A percentile compares a stretch with the other conserved stretches of the same genome.
These are phyloP conservation scores for Pangasianodon gigas DNA, from an alignment of 2,113 vertebrate species.

Conservation along the genomic window DNA sequence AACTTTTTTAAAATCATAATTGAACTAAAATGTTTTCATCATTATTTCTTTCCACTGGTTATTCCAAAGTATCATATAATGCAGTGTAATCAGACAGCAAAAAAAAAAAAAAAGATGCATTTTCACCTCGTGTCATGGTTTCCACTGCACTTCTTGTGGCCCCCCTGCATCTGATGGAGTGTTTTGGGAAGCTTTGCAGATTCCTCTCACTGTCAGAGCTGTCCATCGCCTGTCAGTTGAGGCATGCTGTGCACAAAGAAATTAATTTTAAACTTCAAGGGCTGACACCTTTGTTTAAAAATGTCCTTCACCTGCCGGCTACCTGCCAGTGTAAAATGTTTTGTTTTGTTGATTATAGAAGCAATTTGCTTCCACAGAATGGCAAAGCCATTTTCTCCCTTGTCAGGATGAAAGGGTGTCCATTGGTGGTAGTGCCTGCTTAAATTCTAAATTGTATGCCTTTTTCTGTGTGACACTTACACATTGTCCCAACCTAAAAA, in stretches of 20 bases:
- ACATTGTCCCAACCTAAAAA: background rate
- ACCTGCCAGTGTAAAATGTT: slow-evolving; percentile 13
- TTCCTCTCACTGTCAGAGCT: slow-evolving; percentile 29
- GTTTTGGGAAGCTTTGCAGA: slow-evolving; percentile 25
- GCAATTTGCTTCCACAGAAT: slow-evolving; percentile 16
- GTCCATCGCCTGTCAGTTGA: slow-evolving; percentile 5
- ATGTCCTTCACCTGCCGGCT: slow-evolving; percentile 30
- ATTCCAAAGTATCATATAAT: background rate
- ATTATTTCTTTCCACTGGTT: background rate
- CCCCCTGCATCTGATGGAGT: background rate
- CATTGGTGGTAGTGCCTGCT: slow-evolving; percentile 26
- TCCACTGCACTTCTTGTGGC: slow-evolving; percentile 14
- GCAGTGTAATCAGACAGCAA: background rate
- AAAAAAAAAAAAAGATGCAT: background rate
- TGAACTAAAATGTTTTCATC: background rate
- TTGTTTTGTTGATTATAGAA: slow-evolving; percentile 36
- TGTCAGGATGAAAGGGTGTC: slow-evolving; percentile 51
- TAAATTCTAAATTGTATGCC: slow-evolving; percentile 31
- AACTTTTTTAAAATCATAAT: background rate
- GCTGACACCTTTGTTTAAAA: slow-evolving; percentile 48
- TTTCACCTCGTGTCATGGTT: slow-evolving; percentile 8
- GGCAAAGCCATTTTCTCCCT: slow-evolving; percentile 40
- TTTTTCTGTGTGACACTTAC: background rate
- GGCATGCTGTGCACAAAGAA: slow-evolving; percentile 30
- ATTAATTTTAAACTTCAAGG: slow-evolving; percentile 35